Evolutionary conservation across 2,797 vertebrate species (phyloP).

Genomic region (Tenualosa thibaudeaui): DNA sequence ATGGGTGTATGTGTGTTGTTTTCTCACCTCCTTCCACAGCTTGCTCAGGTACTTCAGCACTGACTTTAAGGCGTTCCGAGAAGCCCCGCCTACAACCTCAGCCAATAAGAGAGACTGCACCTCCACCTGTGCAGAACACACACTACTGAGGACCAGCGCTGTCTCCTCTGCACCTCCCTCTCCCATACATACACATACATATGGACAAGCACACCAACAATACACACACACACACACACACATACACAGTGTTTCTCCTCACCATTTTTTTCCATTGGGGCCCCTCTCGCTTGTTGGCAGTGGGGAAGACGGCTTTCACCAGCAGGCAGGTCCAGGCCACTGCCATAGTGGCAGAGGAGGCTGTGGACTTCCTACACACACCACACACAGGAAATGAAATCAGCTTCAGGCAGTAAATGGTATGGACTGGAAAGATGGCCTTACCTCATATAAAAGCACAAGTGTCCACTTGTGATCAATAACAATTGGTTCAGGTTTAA

Average conservation of each 20-base stretch:
- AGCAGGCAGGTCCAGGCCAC: conserved; percentile 93
- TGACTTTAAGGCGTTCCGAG: conserved; percentile 79
- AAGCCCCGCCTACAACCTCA: conserved; percentile 90
- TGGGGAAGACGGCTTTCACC: conserved; percentile 80
- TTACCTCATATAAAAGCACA: no score
- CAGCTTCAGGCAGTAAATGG: not conserved
- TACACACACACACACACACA: no score
- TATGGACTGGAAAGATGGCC: no score
- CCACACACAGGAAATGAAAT: not conserved
- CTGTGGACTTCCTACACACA: conserved; percentile 85
- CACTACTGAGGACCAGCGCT: no score
- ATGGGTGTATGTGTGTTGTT: not conserved
- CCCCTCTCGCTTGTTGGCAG: conserved; percentile 82
- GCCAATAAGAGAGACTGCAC: conserved; percentile 89
- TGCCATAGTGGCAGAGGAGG: conserved; percentile 86
- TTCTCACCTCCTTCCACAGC: conserved; percentile 87
- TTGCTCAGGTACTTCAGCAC: conserved; percentile 84
- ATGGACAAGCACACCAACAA: no score
- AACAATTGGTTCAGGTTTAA: no score
- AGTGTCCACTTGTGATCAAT: no score
- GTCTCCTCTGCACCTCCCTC: no score
- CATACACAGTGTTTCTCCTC: no score
- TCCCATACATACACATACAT: no score
- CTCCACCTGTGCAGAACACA: conserved; percentile 79
- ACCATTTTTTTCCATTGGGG: conserved; percentile 78